Evolutionary conservation across 2,888 invertebrate species (phyloP).

Genomic region (Yponomeuta cagnagella): DNA sequence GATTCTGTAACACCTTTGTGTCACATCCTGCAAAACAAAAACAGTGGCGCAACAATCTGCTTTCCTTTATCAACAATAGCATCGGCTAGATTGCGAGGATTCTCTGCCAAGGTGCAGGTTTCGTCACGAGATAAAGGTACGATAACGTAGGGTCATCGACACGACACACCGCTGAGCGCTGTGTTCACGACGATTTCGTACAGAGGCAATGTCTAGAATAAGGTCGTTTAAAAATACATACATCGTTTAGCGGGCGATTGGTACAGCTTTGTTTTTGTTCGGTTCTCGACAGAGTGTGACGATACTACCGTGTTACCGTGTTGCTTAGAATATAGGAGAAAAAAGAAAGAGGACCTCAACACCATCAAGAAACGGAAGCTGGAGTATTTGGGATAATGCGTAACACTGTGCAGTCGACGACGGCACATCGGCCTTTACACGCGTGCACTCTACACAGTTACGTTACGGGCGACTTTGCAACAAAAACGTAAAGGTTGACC

Average conservation of each 20-base stretch:
- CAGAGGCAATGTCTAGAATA: conserved; percentile 10
- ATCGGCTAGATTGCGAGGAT: not conserved
- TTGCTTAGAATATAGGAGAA: too few relatives aligned
- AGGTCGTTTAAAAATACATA: conserved; percentile 11
- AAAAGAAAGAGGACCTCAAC: too few relatives aligned
- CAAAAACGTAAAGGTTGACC: too few relatives aligned
- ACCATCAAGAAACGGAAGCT: too few relatives aligned
- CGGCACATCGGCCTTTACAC: too few relatives aligned
- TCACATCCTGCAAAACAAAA: not conserved
- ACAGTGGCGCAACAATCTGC: not conserved
- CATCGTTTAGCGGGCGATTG: not conserved
- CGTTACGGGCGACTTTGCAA: too few relatives aligned
- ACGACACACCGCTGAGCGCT: conserved; percentile 15
- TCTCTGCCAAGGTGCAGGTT: conserved; percentile 46
- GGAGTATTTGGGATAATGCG: too few relatives aligned
- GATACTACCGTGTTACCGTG: too few relatives aligned
- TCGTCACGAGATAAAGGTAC: conserved; percentile 33
- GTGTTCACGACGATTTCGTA: conserved; percentile 16
- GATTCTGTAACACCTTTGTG: too few relatives aligned
- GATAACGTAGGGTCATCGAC: conserved; percentile 42
- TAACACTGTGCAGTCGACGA: too few relatives aligned
- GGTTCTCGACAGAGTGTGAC: too few relatives aligned
- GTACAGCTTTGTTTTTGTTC: not conserved
- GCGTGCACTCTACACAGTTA: too few relatives aligned
- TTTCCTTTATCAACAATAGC: not conserved